Base-by-base conservation (phyloP, 2,888 invertebrate species). In the Neoaliturus tenellus region DNA sequence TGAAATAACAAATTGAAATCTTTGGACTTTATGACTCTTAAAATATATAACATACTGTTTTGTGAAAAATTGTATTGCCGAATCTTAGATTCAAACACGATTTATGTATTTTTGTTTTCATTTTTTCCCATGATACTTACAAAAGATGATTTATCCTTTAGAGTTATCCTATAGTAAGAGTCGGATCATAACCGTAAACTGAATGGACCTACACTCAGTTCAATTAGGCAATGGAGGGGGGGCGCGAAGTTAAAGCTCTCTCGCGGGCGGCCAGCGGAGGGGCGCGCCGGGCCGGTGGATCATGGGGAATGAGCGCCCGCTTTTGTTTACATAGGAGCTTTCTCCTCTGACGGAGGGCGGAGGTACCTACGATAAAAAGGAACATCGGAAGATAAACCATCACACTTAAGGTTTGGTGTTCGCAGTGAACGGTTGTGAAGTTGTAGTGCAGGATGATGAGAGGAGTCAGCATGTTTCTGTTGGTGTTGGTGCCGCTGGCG, bases 401-500 rank as follows among this genome's bases (percentile, higher is more conserved):
- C 82, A 82, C 71, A 84, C 81, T 81, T 84, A 55, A 58, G 48
- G 48, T 58, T 81, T 48, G 73, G 81, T 31, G 55, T 28, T 81
- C 48, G 81, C 69, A 71, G 83, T 75, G 83, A 44, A 23, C 62
- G 55, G 62, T 44, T 28, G 51, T 71, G 71, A 67, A 58, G 78
- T 33, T 62, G 28, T 23, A 67, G 39, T 75, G 48, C 25, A 23
- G 41, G 35, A 33, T 20, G 17, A 62, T 84, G 58, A 73, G 39
- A 58, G 58, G 73, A 75, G 20, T 75, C 44, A 51, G 81, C 71
- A 62, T 88, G 87, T 88, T 88, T 86, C 86, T 87, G 83, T 87
- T 87, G 86, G 86, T 87, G 86, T 86, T 86, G 84, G 85, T 86
- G 80, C 86, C 86, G 20, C 25, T 86, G 44, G 87, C 84, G 48